Evolutionary conservation across 1,140 invertebrate species (phyloP), one percentile per base, ranked within the genome.

Genomic region (Prorops nasuta): DNA sequence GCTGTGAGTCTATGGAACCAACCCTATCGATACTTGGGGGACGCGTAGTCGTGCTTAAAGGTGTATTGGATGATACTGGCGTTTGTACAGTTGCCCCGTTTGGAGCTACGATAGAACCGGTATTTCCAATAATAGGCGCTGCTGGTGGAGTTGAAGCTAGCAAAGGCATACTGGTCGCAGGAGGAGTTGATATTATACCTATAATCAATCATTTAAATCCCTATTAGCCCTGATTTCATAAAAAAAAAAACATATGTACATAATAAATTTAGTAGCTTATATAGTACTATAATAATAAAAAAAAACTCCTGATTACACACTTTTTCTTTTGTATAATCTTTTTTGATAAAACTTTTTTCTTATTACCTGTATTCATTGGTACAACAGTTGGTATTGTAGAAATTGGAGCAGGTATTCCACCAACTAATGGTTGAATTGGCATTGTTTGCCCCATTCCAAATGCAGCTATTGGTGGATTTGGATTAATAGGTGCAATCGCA

Each of bases 21-120:
- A 77, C 58, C 55, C 76, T 64, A 46, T 78, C 76, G 68, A 78
- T 74, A 43, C 76, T 77, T 8, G 76, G 76, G 31, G 76, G 74
- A 63, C 80, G 51, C 48, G 81, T 60, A 50, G 78, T 74, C 62
- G 79, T 72, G 56, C 80, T 72, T 57, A 74, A 36, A 48, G 74
- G 73, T 64, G 80, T 70, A 32, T 54, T 76, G 9, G 75, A 69
- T 3, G 76, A 77, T 17, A 78, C 76, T 24, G 76, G 76, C 14
- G 74, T 75, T 36, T 74, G 71, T 21, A 58, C 52, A 20, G 62
- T 65, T 21, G 54, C 54, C 16, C 71, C 69, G 7, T 69, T 49
- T 42, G 64, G 46, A 14, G 65, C 21, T 3, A 48, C 37, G 7
- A 50, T 24, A 15, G 40, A 20, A 43, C 10, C 22, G n/a, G n/a